Conservation (phyloP, 2,888 invertebrate species). For the Polia nebulosa region DNA sequence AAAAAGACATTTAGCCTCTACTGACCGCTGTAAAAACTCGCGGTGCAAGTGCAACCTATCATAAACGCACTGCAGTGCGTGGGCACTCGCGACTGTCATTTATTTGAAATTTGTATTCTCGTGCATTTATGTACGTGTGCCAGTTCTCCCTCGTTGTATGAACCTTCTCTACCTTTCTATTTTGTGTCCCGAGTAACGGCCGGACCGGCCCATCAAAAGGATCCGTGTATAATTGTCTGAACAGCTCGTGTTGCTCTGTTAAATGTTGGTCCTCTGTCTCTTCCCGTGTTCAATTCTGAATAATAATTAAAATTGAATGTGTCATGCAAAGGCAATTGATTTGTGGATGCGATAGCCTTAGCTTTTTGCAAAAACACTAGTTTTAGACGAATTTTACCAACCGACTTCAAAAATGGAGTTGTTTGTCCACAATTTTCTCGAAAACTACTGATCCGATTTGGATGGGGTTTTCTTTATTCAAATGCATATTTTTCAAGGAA, state of each 20-base stretch:
- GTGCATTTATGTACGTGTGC: neutral
- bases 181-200: neutral
- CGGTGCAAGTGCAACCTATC: too few relatives aligned
- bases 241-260: neutral
- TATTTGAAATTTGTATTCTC: too few relatives aligned
- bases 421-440: too few relatives aligned
- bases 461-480: too few relatives aligned
- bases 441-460: too few relatives aligned
- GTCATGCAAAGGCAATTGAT: neutral
- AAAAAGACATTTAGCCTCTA: neutral
- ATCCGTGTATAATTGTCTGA: constrained; percentile 19
- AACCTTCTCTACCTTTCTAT: neutral
- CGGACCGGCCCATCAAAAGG: constrained; percentile 6
- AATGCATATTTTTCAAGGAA: too few relatives aligned
- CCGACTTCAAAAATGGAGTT: too few relatives aligned
- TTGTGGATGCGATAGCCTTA: neutral
- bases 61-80: too few relatives aligned
- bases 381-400: too few relatives aligned
- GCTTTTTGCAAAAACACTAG: too few relatives aligned
- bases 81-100: neutral
- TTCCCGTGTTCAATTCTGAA: neutral
- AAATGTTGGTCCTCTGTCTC: neutral
- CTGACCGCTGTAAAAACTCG: too few relatives aligned
- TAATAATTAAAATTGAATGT: constrained; percentile 10
- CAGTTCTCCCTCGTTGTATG: neutral